Base-by-base conservation (phyloP, 2,113 vertebrate species). In the Brachypteracias leptosomus region DNA sequence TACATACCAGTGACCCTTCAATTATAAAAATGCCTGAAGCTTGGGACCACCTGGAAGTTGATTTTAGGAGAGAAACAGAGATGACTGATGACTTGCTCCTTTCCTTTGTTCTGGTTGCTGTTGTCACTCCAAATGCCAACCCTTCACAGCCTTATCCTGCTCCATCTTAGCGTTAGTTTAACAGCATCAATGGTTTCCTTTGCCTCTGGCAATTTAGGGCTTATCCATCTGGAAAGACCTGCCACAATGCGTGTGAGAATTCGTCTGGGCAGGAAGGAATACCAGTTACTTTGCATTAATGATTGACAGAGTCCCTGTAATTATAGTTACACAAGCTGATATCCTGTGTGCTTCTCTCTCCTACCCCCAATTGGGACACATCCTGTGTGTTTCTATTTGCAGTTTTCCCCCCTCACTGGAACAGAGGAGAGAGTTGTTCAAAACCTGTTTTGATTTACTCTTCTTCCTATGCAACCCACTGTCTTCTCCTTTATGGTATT, bases 241-340 rank as follows among this genome's bases (percentile, higher is more conserved):
- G 89, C 78, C 77, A 61, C 66, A 36, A 4, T 18, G 17, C 0
- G 2, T 68, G 78, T 76, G 73, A 59, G 84, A 94, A 38, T 81
- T 90, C 79, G 51, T 75, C 81, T 89, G 0, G 7, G 76, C 94
- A 96, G 96, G 94, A 97, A 94, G 85, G 81, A 91, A 77, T 15
- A 54, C 10, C 51, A 71, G 86, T 57, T 36, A 44, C 62, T 83
- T 77, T 8, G 36, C 87, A 44, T 93, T 93, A 96, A 89, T 91
- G 91, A 96, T 85, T 95, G 96, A 95, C 93, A 97, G 89, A 62
- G 63, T 46, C 55, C 61, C 91, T 97, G 90, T 94, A 96, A 96
- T 95, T 93, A 63, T 28, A 61, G 67, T 16, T 83, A 51, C 73
- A 88, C 62, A 29, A n/a, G 55, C 73, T 85, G 71, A 57, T 55